Conservation (phyloP, 2,113 vertebrate species). For the Gavia stellata region DNA sequence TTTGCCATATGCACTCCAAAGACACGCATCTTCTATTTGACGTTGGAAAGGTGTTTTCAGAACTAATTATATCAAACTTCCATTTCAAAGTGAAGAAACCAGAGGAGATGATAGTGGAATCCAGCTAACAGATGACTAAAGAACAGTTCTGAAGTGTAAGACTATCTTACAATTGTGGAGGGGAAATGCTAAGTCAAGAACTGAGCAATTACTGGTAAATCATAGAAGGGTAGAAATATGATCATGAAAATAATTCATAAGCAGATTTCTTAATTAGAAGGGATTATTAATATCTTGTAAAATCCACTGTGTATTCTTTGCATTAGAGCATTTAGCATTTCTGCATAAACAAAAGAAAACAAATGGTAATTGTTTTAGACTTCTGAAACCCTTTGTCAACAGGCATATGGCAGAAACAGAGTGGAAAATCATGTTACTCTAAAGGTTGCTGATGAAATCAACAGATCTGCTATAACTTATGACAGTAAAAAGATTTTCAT, state of each 20-base stretch:
- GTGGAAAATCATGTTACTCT: slow-evolving; percentile 44
- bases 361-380: slow-evolving; percentile 39
- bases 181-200: slow-evolving; percentile 12
- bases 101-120: background rate
- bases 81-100: slow-evolving; percentile 13
- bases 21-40: background rate
- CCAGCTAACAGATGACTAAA: background rate
- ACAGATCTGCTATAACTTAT: slow-evolving; percentile 41
- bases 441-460: slow-evolving; percentile 37
- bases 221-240: slow-evolving; percentile 13
- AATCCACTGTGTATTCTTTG: slow-evolving; percentile 17
- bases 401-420: slow-evolving; percentile 11
- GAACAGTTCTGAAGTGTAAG: background rate
- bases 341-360: slow-evolving; percentile 50
- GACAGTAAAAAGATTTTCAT: slow-evolving; percentile 38
- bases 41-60: background rate
- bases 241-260: background rate
- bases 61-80: background rate
- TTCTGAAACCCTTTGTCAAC: slow-evolving; percentile 52
- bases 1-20: background rate
- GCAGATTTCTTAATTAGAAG: slow-evolving; percentile 36
- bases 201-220: background rate
- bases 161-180: background rate
- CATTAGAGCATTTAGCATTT: slow-evolving; percentile 12
- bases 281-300: slow-evolving; percentile 7